Base-by-base conservation (phyloP, 2,113 vertebrate species). In the Pampusana beccarii region DNA sequence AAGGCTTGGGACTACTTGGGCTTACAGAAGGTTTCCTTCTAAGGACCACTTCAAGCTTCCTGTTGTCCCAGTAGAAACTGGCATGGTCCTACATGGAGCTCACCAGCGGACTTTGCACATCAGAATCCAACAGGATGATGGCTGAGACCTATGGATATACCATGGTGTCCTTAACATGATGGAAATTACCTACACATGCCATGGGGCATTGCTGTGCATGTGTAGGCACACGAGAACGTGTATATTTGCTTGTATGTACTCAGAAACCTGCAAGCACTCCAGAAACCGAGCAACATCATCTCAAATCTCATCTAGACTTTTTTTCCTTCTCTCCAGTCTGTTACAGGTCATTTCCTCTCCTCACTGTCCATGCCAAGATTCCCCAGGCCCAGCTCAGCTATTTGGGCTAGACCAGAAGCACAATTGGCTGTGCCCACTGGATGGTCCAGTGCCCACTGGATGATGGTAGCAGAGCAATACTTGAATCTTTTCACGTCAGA, bases 61-160 rank as follows among this genome's bases (percentile, higher is more conserved):
- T 19, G 19, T 5, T 79, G 14, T 46, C 54, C 71, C 50, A 73
- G 67, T 13, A 78, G 78, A 89, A 90, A 77, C 15, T 72, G 58
- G 24, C 25, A 66, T 0, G 0, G 33, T n/a, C 50, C 67, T 73
- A 1, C 18, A 48, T 5, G 23, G 62, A 82, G 58, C 14, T 67
- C 2, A 4, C 44, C 40, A n/a, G n/a, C 38, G 56, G 75, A 58
- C 46, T 80, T 16, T 6, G 19, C 23, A 56, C 15, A 21, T 66
- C 10, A 33, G 64, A 93, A 84, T 78, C n/a, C 67, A 80, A n/a
- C 11, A 80, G 88, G 62, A 38, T 40, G 40, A 62, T 19, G n/a
- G 29, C 4, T 42, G 40, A 83, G 26, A 83, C 48, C 67, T 74
- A 13, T 33, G 57, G 6, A 38, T 67, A 62, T 16, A 33, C 6